Conservation (phyloP, 2,113 vertebrate genomes). For the Orientallactaga bullata region DNA sequence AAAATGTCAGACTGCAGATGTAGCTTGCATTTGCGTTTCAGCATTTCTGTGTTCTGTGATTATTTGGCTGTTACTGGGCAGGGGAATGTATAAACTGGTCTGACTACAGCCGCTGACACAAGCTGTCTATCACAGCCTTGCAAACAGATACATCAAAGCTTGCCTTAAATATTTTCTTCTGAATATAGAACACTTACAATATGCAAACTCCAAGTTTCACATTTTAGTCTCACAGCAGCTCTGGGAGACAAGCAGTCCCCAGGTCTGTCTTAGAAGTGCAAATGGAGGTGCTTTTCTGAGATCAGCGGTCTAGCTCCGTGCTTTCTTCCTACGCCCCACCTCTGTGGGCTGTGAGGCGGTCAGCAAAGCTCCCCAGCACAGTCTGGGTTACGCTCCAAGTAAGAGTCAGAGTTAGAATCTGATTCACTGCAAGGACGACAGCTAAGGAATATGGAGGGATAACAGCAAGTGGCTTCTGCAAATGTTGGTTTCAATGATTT, state of each 20-base stretch:
- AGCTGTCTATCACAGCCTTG: not conserved
- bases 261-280: not conserved
- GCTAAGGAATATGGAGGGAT: not conserved
- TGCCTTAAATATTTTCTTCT: not conserved
- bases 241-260: not conserved
- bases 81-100: not conserved
- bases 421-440: not conserved
- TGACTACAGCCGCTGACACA: not conserved
- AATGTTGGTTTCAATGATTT: not conserved
- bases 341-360: not conserved
- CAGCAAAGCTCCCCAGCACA: not conserved
- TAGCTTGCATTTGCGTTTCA: not conserved
- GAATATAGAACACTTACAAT: rapidly evolving
- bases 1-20: not conserved
- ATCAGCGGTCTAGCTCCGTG: not conserved
- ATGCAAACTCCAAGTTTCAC: not conserved
- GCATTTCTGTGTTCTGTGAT: not conserved
- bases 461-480: not conserved
- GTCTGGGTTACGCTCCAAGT: not conserved
- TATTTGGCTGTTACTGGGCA: not conserved
- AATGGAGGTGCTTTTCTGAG: not conserved
- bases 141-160: not conserved
- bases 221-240: not conserved
- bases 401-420: conserved; percentile 3
- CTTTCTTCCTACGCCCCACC: not conserved